Conservation (phyloP, 2,797 vertebrate genomes). For the Sebastiscus tertius region DNA sequence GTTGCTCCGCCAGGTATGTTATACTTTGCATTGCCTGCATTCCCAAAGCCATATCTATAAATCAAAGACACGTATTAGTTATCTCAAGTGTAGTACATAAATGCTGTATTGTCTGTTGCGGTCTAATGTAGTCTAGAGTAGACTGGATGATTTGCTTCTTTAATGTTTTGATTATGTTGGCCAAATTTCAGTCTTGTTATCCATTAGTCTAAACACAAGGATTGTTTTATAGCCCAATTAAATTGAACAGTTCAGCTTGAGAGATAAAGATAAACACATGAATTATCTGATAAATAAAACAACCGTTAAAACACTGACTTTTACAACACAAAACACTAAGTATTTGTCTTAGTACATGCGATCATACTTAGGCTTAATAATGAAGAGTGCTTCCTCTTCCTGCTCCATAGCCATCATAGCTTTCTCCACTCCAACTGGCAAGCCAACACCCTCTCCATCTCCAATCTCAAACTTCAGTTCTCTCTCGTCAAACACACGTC, state of each 20-base stretch:
- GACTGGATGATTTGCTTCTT: neutral
- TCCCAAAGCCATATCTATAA: constrained; percentile 92
- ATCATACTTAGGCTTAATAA: constrained; percentile 90
- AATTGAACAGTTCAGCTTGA: neutral
- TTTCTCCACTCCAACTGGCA: constrained; percentile 93
- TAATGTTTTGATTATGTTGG: neutral
- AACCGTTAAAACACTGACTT: neutral
- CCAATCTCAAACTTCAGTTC: constrained; percentile 93
- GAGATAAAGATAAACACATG: neutral
- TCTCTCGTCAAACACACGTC: constrained; percentile 88
- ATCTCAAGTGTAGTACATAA: neutral
- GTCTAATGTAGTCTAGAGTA: neutral
- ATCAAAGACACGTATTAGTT: constrained; percentile 7
- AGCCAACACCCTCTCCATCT: constrained; percentile 87
- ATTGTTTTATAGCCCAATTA: neutral
- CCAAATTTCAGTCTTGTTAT: neutral
- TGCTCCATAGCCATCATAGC: constrained; percentile 95
- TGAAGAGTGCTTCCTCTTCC: constrained; percentile 90
- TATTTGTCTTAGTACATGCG: neutral
- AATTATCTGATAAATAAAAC: neutral
- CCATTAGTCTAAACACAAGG: neutral
- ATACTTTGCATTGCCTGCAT: constrained; percentile 85
- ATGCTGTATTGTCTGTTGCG: neutral
- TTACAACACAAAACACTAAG: neutral
- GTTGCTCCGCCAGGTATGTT: constrained; percentile 89